phyloP scores from a whole-genome alignment of 2,113 vertebrate genomes.

The Dunckerocampus dactyliophorus region DNA sequence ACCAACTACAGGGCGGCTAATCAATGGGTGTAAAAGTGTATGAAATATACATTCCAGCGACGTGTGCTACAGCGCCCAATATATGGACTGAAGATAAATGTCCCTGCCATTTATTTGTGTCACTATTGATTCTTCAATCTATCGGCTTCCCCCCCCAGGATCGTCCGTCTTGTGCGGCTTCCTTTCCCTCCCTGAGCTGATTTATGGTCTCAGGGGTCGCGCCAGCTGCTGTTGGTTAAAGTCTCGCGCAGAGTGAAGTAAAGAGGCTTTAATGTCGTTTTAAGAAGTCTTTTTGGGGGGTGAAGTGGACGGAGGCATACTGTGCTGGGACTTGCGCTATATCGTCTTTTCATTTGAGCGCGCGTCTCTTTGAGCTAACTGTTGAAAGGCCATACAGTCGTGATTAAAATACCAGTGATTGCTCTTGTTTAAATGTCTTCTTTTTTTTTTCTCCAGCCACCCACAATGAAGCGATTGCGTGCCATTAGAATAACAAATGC shows the following conservation, averaged over 20 bases:
- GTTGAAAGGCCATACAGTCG: background rate
- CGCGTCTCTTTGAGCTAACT: background rate
- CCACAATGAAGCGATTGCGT: conserved; percentile 34
- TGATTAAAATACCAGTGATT: conserved; percentile 6
- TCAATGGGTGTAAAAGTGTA: conserved; percentile 63
- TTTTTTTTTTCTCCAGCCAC: conserved; percentile 18
- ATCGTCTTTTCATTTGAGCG: conserved; percentile 10
- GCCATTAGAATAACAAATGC: conserved; percentile 68
- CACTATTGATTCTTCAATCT: conserved; percentile 66
- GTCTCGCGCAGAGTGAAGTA: conserved; percentile 31
- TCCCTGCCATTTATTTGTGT: conserved; percentile 58
- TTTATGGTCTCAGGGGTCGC: conserved; percentile 49
- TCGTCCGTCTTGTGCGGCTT: conserved; percentile 56
- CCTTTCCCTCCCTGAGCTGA: conserved; percentile 50
- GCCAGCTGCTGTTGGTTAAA: conserved; percentile 54
- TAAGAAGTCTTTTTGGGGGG: conserved; percentile 6
- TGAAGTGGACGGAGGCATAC: background rate
- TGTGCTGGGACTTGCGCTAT: background rate
- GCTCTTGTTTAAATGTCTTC: conserved; percentile 13
- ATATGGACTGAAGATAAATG: conserved; percentile 52
- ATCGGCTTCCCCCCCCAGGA: conserved; percentile 43
- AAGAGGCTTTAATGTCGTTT: conserved; percentile 31
- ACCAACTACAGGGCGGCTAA: conserved; percentile 61
- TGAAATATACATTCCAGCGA: conserved; percentile 63
- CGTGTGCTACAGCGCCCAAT: conserved; percentile 21